phyloP scores from a whole-genome alignment of 2,888 invertebrate species.

The Cosmia trapezina region DNA sequence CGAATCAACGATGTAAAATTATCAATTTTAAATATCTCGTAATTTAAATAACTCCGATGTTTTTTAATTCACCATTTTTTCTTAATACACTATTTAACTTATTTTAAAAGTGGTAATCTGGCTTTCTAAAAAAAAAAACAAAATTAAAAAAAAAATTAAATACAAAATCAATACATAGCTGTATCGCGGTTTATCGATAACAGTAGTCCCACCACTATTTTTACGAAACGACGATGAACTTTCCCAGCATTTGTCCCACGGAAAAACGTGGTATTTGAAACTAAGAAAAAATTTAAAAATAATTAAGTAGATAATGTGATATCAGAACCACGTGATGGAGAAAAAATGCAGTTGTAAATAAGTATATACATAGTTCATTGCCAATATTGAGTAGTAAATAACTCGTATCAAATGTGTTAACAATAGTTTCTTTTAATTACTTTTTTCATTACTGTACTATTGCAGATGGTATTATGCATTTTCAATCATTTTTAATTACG shows the following conservation, averaged over 20 bases:
- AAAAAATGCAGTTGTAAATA: constrained; percentile 1
- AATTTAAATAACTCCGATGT: neutral
- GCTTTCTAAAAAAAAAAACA: neutral
- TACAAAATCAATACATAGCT: neutral
- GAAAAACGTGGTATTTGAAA: neutral
- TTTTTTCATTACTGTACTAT: constrained; percentile 18
- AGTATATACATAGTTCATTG: neutral
- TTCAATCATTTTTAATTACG: neutral
- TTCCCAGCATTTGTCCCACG: neutral
- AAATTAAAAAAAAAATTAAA: neutral
- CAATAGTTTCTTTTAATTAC: constrained; percentile 11
- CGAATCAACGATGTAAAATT: neutral
- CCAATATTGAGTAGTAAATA: constrained; percentile 3
- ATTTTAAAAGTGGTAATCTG: neutral
- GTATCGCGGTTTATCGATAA: neutral
- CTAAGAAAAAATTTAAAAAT: neutral
- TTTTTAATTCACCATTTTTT: neutral
- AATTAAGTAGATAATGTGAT: neutral
- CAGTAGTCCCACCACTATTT: constrained; percentile 6
- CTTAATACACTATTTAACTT: neutral
- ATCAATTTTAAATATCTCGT: no score
- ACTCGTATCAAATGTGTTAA: neutral
- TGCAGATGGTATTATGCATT: neutral
- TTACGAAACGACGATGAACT: neutral
- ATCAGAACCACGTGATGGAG: neutral